These are phyloP conservation scores for Trichechus manatus DNA, from an alignment of 2,113 vertebrate species.

Conservation along the genomic window DNA sequence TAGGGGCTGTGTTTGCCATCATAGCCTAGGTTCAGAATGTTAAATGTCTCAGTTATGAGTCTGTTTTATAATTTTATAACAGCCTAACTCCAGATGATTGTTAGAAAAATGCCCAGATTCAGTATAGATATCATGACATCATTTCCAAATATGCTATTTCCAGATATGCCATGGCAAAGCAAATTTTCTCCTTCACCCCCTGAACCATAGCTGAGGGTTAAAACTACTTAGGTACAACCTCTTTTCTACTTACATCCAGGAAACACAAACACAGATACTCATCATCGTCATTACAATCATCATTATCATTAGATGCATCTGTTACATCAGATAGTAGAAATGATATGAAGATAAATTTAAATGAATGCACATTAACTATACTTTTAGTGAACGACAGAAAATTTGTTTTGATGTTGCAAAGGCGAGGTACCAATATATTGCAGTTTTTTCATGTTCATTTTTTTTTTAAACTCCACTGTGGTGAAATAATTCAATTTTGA, in stretches of 20 bases:
- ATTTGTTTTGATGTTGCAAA: background rate
- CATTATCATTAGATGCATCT: background rate
- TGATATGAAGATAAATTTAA: background rate
- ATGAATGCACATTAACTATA: background rate
- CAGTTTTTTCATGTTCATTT: background rate
- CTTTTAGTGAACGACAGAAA: background rate
- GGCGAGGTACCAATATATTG: background rate
- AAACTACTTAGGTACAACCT: background rate
- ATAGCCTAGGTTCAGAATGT: background rate
- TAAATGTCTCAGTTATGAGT: background rate
- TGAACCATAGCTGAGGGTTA: background rate
- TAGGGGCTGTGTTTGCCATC: background rate
- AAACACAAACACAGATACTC: background rate
- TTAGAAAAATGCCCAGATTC: slow-evolving; percentile 36
- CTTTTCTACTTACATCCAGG: background rate
- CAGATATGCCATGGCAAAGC: background rate
- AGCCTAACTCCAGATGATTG: background rate
- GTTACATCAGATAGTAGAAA: background rate
- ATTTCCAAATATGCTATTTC: background rate
- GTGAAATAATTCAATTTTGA: background rate
- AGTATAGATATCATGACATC: background rate
- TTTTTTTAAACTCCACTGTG: slow-evolving; percentile 14
- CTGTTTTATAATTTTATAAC: background rate
- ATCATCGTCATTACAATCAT: background rate
- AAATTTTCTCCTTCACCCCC: background rate